Conservation (phyloP, 2,888 invertebrate genomes). For the Caenorhabditis sp. region DNA sequence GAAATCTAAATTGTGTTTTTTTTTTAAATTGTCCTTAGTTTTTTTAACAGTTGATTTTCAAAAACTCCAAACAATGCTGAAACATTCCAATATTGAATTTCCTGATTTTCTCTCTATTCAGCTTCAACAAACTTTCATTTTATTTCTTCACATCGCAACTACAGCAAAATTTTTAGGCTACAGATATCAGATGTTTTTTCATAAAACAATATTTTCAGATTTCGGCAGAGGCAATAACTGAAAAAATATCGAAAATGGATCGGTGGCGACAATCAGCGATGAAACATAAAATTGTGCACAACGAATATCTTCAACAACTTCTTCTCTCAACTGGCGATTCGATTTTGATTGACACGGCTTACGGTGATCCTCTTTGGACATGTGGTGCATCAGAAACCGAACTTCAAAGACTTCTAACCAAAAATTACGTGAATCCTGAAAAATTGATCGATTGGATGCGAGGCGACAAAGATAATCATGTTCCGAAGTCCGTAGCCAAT, state of each 20-base stretch:
- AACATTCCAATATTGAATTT: too few relatives aligned
- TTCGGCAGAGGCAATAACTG: constrained; percentile 38
- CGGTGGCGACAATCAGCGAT: constrained; percentile 70
- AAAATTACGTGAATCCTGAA: constrained; percentile 59
- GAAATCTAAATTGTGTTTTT: too few relatives aligned
- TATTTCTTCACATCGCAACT: too few relatives aligned
- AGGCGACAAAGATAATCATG: constrained; percentile 19
- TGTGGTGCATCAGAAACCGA: constrained; percentile 64
- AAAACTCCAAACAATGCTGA: too few relatives aligned
- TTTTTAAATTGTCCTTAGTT: too few relatives aligned
- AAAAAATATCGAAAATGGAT: constrained; percentile 62
- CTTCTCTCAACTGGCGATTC: constrained; percentile 68
- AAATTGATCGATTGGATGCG: constrained; percentile 64
- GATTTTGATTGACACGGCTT: constrained; percentile 61
- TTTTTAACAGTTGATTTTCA: too few relatives aligned
- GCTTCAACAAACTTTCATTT: too few relatives aligned
- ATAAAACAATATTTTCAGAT: constrained; percentile 15
- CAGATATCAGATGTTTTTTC: too few relatives aligned
- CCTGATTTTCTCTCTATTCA: too few relatives aligned
- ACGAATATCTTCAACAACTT: constrained; percentile 65
- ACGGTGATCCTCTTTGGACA: constrained; percentile 63
- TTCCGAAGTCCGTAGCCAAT: constrained; percentile 46
- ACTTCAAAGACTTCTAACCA: constrained; percentile 66
- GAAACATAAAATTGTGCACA: constrained; percentile 67
- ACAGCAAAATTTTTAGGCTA: too few relatives aligned